Base-by-base conservation (phyloP, 1,140 invertebrate species). In the Drosophila bocki region DNA sequence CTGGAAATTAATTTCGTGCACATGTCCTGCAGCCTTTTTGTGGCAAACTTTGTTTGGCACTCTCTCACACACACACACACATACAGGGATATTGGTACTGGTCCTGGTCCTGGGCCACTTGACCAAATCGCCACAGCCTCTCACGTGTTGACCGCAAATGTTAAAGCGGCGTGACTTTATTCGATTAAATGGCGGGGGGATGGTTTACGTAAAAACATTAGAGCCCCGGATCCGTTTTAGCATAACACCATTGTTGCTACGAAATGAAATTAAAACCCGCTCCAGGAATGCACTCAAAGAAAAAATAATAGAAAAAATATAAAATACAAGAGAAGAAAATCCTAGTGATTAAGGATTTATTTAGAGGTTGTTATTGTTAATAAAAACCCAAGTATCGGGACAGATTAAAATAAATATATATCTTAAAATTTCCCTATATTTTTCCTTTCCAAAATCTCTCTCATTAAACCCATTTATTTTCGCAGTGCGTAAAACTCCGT, bases 161-260 rank as follows among this genome's bases (percentile, higher is more conserved):
- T 82, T 86, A 86, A 86, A 87, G 82, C 83, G 79, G 75, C 79
- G 75, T 86, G 82, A 86, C 82, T 86, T 87, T 82, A 86, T 86
- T 86, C 85, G 75, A 86, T 86, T 86, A 80, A 71, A 81, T 75
- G 68, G 70, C 64, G 53, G 67, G 56, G n/a, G 41, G 45, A 9
- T 75, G 69, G 77, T 81, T 81, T 85, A 81, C 84, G 80, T 63
- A 85, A 85, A 85, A 85, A 85, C 82, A 85, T 67, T 60, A 72
- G 75, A 50, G 26, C 39, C 57, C 7, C 42, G 65, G 41, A 75
- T 67, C 53, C 69, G 63, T 72, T 78, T 64, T 82, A 61, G 67
- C 70, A 82, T 71, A 79, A 82, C 82, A 72, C 54, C 59, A 86
- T 82, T 86, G 82, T 71, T 75, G 63, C 54, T 45, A 41, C 47